Percentiles rank a stretch among this genome's conserved stretches.
phyloP scores from a whole-genome alignment of 2,888 invertebrate genomes.

The Teinopalpus imperialis region DNA sequence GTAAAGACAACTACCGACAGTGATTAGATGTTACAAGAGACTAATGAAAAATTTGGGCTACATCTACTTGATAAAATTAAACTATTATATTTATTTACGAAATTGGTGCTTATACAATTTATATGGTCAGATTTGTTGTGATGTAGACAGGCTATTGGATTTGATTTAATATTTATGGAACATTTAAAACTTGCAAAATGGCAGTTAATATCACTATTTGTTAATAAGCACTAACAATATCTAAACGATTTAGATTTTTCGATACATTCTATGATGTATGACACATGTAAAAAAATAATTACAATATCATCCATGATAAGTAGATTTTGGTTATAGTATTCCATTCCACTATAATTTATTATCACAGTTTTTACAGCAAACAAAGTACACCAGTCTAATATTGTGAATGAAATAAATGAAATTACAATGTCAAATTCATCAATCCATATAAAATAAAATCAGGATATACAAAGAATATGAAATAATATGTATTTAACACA shows the following conservation, averaged over 20 bases:
- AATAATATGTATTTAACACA: slow-evolving; percentile 23
- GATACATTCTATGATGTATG: slow-evolving; percentile 30
- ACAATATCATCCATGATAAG: slow-evolving; percentile 34
- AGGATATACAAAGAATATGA: background rate
- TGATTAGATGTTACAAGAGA: slow-evolving; percentile 12
- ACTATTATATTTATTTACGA: background rate
- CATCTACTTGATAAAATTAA: slow-evolving; percentile 4
- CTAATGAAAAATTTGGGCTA: slow-evolving; percentile 3
- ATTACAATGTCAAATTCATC: slow-evolving; percentile 8
- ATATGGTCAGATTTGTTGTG: background rate
- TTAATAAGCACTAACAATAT: slow-evolving; percentile 48
- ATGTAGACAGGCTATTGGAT: too few species aligned
- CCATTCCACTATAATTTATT: slow-evolving; percentile 56
- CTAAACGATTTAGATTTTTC: slow-evolving; percentile 30
- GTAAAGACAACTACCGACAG: slow-evolving; percentile 1
- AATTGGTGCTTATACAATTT: too few species aligned
- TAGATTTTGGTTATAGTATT: slow-evolving; percentile 40
- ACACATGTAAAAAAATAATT: slow-evolving; percentile 27
- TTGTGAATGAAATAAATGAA: slow-evolving; percentile 12
- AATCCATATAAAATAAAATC: slow-evolving; percentile 8
- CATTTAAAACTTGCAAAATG: slow-evolving; percentile 51
- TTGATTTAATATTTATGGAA: slow-evolving; percentile 32
- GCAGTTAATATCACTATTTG: slow-evolving; percentile 67
- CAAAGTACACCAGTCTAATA: slow-evolving; percentile 37
- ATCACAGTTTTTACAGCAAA: slow-evolving; percentile 75